Conservation (phyloP, 2,797 vertebrate genomes). For the Myotis planiceps region DNA sequence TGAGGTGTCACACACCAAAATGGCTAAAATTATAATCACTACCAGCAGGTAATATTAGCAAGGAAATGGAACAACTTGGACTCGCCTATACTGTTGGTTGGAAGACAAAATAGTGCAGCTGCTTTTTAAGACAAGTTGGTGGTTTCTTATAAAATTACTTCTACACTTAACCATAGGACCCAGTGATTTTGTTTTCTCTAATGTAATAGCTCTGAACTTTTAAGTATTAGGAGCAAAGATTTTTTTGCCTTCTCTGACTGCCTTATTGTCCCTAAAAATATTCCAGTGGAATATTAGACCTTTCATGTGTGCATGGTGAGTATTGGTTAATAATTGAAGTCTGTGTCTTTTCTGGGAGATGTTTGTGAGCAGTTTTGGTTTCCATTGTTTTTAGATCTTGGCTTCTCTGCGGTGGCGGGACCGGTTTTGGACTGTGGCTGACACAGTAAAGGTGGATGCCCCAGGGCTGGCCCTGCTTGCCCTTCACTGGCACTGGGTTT, state of each 20-base stretch:
- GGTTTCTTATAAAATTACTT: neutral
- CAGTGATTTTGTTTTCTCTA: neutral
- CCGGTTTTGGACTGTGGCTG: conserved; percentile 93
- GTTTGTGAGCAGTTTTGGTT: conserved; percentile 35
- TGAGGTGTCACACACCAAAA: neutral
- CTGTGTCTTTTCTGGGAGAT: neutral
- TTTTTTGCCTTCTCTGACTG: neutral
- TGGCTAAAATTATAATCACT: neutral
- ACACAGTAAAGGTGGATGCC: conserved; percentile 89
- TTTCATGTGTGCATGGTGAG: neutral
- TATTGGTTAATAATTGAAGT: neutral
- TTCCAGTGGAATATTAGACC: neutral
- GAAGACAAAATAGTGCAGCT: neutral
- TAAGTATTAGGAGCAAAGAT: neutral
- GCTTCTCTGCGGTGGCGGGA: conserved; percentile 93
- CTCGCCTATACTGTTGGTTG: neutral
- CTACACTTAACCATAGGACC: neutral
- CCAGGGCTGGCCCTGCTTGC: conserved; percentile 92
- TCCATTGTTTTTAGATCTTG: conserved; percentile 78
- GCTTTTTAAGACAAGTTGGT: neutral
- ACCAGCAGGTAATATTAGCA: neutral
- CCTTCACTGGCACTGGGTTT: conserved; percentile 98
- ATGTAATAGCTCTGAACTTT: neutral
- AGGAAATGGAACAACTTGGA: neutral
- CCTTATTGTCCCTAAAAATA: neutral